Evolutionary conservation across 2,113 vertebrate species (phyloP), one percentile per base, ranked within the genome.

Genomic region (Rhineura floridana): DNA sequence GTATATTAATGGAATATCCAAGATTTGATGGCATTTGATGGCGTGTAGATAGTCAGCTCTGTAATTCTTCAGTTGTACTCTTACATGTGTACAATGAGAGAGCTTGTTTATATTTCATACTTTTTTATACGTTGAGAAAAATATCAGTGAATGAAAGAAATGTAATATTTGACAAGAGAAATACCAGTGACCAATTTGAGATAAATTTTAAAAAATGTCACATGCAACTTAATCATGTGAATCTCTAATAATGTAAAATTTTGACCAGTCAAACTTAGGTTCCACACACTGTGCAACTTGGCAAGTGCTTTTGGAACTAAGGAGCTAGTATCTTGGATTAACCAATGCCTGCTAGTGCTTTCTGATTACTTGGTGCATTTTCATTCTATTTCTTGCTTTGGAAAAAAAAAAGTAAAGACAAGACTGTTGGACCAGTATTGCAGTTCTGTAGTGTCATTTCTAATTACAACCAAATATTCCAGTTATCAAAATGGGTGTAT

Each of bases 41-140:
- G 97, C 95, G 92, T 97, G 95, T 97, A 97, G 97, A 97, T 96
- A 97, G 95, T 96, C 94, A 96, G 96, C 96, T 96, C 96, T 96
- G 96, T 96, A 96, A 95, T 95, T 95, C 96, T 97, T 97, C 96
- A 92, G 36, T 96, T 97, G 96, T 95, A 95, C 96, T 93, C 93
- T 94, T 93, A 94, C 81, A 90, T 87, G 96, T 96, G 97, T 97
- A 91, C 96, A 94, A 44, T 92, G 89, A 91, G 94, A 97, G 97
- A 98, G 96, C 97, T 97, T 98, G 98, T 98, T 98, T 98, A 98
- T 98, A 98, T 98, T 98, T 98, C 97, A 98, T 98, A 98, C 96
- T 96, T 97, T 97, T 98, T 98, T 98, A 98, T 98, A 98, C 97
- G 97, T 98, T 97, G 97, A 97, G 96, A 96, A 94, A 95, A 97